Evolutionary conservation across 2,888 invertebrate species (phyloP).

Genomic region (Drosophila neutralis): DNA sequence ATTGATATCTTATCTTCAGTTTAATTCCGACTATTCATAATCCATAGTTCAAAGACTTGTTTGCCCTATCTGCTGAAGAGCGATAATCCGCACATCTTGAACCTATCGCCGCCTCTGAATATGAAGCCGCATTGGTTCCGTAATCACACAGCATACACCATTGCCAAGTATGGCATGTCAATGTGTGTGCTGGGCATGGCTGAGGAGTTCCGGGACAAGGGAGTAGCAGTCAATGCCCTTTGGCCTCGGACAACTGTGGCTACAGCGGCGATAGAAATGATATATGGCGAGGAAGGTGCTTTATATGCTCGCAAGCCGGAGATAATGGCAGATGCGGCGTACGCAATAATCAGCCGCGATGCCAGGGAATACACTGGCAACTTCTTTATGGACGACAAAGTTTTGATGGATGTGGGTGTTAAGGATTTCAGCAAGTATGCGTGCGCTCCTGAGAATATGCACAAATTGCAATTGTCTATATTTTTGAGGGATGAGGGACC

Average conservation of each 20-base stretch:
- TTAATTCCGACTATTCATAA: background rate
- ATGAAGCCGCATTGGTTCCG: conserved; percentile 95
- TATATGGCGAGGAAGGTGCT: conserved; percentile 86
- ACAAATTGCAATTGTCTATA: conserved; percentile 92
- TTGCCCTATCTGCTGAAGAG: conserved; percentile 94
- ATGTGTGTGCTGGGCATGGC: conserved; percentile 99
- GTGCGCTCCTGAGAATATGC: conserved; percentile 89
- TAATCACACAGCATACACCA: conserved; percentile 97
- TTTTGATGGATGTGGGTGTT: conserved; percentile 91
- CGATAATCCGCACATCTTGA: conserved; percentile 96
- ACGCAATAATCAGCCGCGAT: conserved; percentile 86
- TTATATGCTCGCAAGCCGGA: conserved; percentile 81
- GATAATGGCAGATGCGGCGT: conserved; percentile 84
- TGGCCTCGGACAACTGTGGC: conserved; percentile 97
- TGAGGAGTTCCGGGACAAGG: conserved; percentile 92
- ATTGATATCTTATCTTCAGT: background rate
- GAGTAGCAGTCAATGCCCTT: conserved; percentile 96
- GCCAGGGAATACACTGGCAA: conserved; percentile 92
- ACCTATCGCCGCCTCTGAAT: conserved; percentile 96
- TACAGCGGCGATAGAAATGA: conserved; percentile 96
- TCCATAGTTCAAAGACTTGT: conserved; percentile 93
- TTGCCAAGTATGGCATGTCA: conserved; percentile 99
- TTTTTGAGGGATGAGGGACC: conserved; percentile 88
- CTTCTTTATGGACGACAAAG: conserved; percentile 96
- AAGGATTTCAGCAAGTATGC: conserved; percentile 93